Evolutionary conservation across 2,113 vertebrate species (phyloP).

Genomic region (Narcine bancroftii): DNA sequence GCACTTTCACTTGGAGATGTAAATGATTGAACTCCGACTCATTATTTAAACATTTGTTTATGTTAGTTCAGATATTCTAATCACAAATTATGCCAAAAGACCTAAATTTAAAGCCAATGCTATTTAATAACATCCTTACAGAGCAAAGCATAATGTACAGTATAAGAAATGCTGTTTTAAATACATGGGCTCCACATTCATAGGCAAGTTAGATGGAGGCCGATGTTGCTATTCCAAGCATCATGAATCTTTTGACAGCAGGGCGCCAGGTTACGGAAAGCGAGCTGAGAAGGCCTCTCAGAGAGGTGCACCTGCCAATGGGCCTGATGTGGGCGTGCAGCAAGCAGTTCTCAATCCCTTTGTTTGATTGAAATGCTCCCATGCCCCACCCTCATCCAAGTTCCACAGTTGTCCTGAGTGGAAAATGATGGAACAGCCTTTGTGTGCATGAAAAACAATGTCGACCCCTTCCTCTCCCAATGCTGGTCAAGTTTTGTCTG

Average conservation of each 20-base stretch:
- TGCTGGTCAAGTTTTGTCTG: neutral
- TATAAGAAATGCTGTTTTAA: neutral
- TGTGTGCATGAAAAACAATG: neutral
- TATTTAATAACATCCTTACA: neutral
- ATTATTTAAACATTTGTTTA: neutral
- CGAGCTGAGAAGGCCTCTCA: neutral
- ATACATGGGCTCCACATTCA: neutral
- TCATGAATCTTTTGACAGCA: neutral
- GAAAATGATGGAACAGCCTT: neutral
- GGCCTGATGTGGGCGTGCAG: neutral
- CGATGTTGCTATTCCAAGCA: neutral
- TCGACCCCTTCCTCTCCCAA: neutral
- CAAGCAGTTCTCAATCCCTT: neutral
- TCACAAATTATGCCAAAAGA: neutral
- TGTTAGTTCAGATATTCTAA: neutral
- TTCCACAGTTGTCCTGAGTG: neutral
- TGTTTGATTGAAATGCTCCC: neutral
- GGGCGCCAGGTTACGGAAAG: neutral
- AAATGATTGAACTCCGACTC: neutral
- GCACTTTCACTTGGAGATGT: neutral
- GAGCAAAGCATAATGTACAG: neutral
- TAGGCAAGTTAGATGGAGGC: neutral
- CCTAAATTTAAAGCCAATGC: neutral
- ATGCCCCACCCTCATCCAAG: neutral
- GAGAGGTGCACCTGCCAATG: neutral